Evolutionary conservation across 2,113 vertebrate genomes (phyloP).

Genomic region (Steatornis caripensis): DNA sequence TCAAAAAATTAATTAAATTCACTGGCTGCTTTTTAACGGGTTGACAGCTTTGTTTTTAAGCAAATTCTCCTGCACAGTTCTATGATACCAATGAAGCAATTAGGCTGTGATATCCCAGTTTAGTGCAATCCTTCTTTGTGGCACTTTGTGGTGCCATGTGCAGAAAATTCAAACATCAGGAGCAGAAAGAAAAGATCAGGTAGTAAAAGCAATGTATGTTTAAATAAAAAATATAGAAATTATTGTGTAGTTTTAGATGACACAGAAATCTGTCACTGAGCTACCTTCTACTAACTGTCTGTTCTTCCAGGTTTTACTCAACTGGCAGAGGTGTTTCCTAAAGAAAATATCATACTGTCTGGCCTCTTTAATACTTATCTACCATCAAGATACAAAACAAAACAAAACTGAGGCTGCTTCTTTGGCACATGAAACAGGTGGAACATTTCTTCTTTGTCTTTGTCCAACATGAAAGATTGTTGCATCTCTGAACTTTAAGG

Average conservation of each 20-base stretch:
- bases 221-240: neutral
- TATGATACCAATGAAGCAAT: neutral
- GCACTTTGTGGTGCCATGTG: neutral
- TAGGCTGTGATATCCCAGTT: neutral
- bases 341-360: neutral
- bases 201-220: neutral
- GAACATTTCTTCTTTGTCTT: slow-evolving; percentile 36
- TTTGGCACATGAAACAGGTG: neutral
- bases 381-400: neutral
- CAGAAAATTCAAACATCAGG: neutral
- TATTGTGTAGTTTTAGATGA: neutral
- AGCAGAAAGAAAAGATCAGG: neutral
- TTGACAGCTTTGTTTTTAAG: neutral
- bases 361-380: neutral
- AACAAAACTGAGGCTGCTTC: neutral
- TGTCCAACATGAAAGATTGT: slow-evolving; percentile 32
- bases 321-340: neutral
- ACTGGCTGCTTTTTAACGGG: neutral
- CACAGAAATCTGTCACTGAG: neutral
- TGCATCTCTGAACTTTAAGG: slow-evolving; percentile 31
- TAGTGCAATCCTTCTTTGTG: neutral
- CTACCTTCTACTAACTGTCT: neutral
- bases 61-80: neutral
- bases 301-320: neutral
- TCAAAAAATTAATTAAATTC: neutral